Base-by-base conservation (phyloP, 2,888 invertebrate genomes). In the Chydorus sphaericus region DNA sequence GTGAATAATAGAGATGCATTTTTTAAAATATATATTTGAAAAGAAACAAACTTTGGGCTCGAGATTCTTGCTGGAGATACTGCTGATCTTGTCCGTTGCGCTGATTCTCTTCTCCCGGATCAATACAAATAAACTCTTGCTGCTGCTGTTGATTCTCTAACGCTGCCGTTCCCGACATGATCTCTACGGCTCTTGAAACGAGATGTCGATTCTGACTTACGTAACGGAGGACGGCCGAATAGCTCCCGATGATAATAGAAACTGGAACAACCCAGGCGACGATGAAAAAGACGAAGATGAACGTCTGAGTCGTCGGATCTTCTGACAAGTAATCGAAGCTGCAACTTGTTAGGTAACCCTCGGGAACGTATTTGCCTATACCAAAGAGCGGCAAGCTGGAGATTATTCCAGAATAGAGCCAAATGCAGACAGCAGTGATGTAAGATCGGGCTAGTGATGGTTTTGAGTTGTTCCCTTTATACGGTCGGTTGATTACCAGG, bases 231-330 rank as follows among this genome's bases (percentile, higher is more conserved):
- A 86, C 86, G 62, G 77, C 79, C 37, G 77, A 69, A 66, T 90
- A 90, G 63, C 84, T 84, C 66, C 78, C 82, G 7, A 78, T 70
- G 50, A 89, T 88, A 11, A 81, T 71, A 36, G 71, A 65, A 60
- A 89, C 75, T 0, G 90, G 90, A 2, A 82, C 66, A 2, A 82
- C 74, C 80, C 82, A 90, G 48, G 81, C 87, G 1, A 80, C 83
- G 33, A 80, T 75, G 67, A 85, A 86, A 66, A 84, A 84, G 6
- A 77, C 67, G 61, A 85, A 76, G 65, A 86, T 85, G 66, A 84
- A 88, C 59, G 77, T 74, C 53, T 78, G 77, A 39, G n/a, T 39
- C 7, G 8, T n/a, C 7, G 16, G 7, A n/a, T 23, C 20, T 7
- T n/a, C n/a, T 18, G n/a, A n/a, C 39, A 39, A 18, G 60, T 70